Evolutionary conservation across 2,888 invertebrate species (phyloP).

Genomic region (Gasteruption jaculator): DNA sequence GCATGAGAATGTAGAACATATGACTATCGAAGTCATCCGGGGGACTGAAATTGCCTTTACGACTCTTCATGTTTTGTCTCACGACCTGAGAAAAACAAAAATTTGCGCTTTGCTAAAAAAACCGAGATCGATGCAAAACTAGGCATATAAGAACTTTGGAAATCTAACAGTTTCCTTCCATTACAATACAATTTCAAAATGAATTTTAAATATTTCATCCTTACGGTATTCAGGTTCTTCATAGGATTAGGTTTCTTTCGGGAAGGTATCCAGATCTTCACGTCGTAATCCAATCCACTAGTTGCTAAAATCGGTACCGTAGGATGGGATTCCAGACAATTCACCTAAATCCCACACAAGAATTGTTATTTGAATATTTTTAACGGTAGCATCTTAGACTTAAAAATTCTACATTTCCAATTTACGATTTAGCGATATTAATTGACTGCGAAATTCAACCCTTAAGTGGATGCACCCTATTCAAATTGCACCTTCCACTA

Average conservation of each 20-base stretch:
- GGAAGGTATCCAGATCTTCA: constrained; percentile 89
- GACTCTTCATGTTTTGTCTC: constrained; percentile 24
- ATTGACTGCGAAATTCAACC: no score
- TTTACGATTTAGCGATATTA: no score
- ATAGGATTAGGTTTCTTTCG: constrained; percentile 51
- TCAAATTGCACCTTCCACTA: no score
- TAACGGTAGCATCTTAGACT: no score
- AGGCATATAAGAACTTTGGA: not conserved
- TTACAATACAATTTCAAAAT: not conserved
- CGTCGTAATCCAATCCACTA: constrained; percentile 85
- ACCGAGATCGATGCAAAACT: not conserved
- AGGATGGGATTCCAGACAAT: constrained; percentile 90
- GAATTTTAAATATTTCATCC: constrained; percentile 6
- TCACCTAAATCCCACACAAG: constrained; percentile 61
- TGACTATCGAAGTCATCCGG: constrained; percentile 52
- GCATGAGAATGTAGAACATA: constrained; percentile 55
- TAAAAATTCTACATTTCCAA: no score
- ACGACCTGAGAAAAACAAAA: constrained; percentile 26
- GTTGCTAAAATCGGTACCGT: constrained; percentile 82
- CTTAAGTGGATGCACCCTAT: no score
- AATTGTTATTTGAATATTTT: no score
- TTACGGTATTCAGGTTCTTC: constrained; percentile 25
- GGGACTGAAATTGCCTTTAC: constrained; percentile 19
- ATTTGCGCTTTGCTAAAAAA: no score
- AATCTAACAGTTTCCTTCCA: not conserved